Conservation (phyloP, 2,888 invertebrate species). For the Drosophila mercatorum region DNA sequence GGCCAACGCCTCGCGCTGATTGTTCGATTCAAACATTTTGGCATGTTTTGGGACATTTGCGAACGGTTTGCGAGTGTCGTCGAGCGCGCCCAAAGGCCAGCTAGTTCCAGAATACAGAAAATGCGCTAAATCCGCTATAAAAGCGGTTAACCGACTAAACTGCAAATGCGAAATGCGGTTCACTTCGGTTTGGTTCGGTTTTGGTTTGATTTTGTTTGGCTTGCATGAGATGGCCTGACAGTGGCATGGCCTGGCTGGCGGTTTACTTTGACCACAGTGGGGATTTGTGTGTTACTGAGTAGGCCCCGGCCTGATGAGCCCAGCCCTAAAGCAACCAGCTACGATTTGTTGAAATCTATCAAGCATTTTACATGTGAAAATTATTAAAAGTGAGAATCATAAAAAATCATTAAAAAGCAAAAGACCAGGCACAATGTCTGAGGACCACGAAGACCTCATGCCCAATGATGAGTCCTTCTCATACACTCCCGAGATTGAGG, state of each 20-base stretch:
- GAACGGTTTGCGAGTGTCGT: neutral
- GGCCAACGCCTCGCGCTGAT: constrained; percentile 19
- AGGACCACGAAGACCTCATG: constrained; percentile 14
- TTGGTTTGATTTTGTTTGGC: constrained; percentile 17
- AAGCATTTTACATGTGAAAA: constrained; percentile 5
- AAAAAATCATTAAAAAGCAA: neutral
- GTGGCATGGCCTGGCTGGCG: constrained; percentile 8
- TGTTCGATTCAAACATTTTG: constrained; percentile 65
- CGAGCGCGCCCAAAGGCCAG: constrained; percentile 1
- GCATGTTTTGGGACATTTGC: constrained; percentile 38
- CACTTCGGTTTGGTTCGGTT: constrained; percentile 35
- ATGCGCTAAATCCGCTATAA: constrained; percentile 72
- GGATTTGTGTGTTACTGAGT: constrained; percentile 22
- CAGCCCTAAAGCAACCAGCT: neutral
- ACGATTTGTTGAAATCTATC: constrained; percentile 5
- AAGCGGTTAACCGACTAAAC: constrained; percentile 74
- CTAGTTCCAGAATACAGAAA: constrained; percentile 32
- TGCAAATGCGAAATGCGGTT: constrained; percentile 71
- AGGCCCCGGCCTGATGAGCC: constrained; percentile 9
- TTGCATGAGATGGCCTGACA: constrained; percentile 5
- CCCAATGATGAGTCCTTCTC: constrained; percentile 21
- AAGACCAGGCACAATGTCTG: constrained; percentile 23
- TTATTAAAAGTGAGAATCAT: neutral
- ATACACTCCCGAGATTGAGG: constrained; percentile 25
- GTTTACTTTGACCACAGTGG: constrained; percentile 20